phyloP scores from a whole-genome alignment of 2,113 vertebrate species.

The Himantopus leucocephalus region DNA sequence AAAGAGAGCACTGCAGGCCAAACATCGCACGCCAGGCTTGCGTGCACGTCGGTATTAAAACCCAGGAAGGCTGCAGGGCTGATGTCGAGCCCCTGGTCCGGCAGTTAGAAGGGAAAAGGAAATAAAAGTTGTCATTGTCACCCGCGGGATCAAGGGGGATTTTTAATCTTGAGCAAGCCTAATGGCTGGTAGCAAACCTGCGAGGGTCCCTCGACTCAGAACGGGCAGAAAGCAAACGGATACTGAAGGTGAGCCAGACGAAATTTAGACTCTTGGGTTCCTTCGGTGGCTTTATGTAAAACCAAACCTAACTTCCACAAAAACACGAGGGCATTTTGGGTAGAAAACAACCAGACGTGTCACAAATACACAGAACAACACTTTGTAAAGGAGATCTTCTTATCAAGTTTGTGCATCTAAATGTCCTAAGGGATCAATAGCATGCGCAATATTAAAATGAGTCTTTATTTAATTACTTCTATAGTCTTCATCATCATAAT shows the following conservation, averaged over 20 bases:
- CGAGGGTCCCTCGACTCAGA: neutral
- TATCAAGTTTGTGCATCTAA: neutral
- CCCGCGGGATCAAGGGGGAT: neutral
- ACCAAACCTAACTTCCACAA: neutral
- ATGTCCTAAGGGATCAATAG: neutral
- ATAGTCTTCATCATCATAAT: neutral
- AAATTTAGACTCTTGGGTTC: rapidly evolving
- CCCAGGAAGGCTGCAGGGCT: neutral
- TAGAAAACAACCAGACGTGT: neutral
- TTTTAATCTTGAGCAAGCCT: neutral
- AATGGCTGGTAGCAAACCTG: neutral
- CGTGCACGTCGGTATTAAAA: neutral
- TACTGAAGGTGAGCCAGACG: rapidly evolving
- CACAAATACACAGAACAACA: too few species aligned
- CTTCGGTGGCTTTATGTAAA: too few species aligned
- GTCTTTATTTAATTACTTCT: neutral
- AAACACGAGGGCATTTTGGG: neutral
- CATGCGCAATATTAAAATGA: neutral
- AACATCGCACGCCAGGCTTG: neutral
- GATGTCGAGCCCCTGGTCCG: neutral
- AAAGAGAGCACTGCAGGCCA: neutral
- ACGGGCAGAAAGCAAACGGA: neutral
- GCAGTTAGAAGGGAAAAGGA: neutral
- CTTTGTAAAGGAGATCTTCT: neutral
- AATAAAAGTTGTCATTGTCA: neutral